phyloP scores from a whole-genome alignment of 2,797 vertebrate species.

The Chiloscyllium punctatum region DNA sequence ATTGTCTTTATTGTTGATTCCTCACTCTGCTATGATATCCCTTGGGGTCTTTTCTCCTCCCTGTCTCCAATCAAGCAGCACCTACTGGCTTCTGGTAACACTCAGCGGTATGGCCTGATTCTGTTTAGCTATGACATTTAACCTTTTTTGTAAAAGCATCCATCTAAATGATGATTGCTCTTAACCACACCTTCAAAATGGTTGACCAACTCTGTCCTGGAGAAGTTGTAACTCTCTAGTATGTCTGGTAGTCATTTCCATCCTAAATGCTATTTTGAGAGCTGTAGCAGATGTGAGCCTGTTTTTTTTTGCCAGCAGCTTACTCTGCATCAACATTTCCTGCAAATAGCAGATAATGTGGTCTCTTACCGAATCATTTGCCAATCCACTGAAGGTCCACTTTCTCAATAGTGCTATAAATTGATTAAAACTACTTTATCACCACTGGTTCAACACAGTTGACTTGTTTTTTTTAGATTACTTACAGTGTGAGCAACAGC shows the following conservation, averaged over 20 bases:
- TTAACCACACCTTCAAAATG: background rate
- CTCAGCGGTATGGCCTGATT: background rate
- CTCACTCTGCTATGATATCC: background rate
- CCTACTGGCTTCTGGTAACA: conserved; percentile 4
- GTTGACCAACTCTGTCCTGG: background rate
- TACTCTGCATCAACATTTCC: background rate
- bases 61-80: background rate
- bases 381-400: background rate
- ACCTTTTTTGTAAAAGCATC: background rate
- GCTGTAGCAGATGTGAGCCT: background rate
- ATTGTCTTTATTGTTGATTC: background rate
- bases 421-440: background rate
- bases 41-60: background rate
- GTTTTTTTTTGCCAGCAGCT: background rate
- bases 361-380: background rate
- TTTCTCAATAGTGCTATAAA: background rate
- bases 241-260: background rate
- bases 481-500: no score
- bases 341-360: background rate
- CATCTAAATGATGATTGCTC: background rate
- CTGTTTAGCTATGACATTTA: background rate
- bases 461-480: no score
- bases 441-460: background rate
- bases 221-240: background rate
- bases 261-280: background rate